A percentile compares a stretch with the other conserved stretches of the same genome.
Evolutionary conservation across 2,113 vertebrate genomes (phyloP).

Genomic region (Galeopterus variegatus): DNA sequence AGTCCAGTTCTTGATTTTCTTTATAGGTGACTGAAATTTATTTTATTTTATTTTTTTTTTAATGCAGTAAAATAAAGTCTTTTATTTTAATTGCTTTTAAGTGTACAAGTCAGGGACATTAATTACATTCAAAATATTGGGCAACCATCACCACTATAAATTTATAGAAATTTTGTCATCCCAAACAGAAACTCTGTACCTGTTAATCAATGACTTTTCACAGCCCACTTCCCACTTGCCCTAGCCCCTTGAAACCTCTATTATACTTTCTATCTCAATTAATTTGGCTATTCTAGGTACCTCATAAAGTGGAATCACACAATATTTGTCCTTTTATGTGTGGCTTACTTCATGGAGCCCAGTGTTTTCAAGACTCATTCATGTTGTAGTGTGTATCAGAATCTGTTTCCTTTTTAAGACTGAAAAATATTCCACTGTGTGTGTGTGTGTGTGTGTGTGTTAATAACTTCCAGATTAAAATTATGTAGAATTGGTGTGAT

Average conservation of each 20-base stretch:
- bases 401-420: background rate
- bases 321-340: background rate
- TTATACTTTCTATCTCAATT: background rate
- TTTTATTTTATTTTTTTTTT: background rate
- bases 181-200: background rate
- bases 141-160: background rate
- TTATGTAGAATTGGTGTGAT: background rate
- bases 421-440: background rate
- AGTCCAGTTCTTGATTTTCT: background rate
- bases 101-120: background rate
- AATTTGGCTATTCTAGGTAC: background rate
- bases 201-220: background rate
- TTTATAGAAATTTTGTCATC: background rate
- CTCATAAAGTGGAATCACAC: background rate
- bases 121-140: background rate
- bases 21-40: background rate
- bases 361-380: background rate
- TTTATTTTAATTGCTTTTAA: background rate
- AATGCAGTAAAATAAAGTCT: background rate
- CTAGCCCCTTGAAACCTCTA: background rate
- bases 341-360: background rate
- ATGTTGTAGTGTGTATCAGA: background rate
- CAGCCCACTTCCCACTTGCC: background rate
- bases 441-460: background rate
- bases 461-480: background rate